Evolutionary conservation across 2,888 invertebrate genomes (phyloP).

Genomic region (Aspidiotus destructor): DNA sequence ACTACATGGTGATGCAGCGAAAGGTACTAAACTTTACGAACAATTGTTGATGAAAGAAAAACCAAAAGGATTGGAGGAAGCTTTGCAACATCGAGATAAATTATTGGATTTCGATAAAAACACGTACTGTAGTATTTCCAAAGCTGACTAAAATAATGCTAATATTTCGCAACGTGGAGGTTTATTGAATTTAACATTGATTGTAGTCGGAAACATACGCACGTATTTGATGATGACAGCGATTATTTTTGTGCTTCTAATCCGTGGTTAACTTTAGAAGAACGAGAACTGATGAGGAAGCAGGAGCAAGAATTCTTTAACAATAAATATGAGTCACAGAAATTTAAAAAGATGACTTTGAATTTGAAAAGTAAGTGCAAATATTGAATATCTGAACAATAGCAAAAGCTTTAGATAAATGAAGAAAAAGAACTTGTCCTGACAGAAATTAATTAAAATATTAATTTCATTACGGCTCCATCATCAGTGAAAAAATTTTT

Average conservation of each 20-base stretch:
- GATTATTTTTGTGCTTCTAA: slow-evolving; percentile 82
- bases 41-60: slow-evolving; percentile 44
- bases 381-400: background rate
- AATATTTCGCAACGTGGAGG: too few species aligned
- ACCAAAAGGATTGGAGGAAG: slow-evolving; percentile 50
- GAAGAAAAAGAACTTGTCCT: too few species aligned
- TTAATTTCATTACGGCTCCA: too few species aligned
- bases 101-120: slow-evolving; percentile 75
- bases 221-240: slow-evolving; percentile 84
- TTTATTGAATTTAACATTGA: slow-evolving; percentile 14
- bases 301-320: slow-evolving; percentile 52
- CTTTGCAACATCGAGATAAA: slow-evolving; percentile 65
- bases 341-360: slow-evolving; percentile 59
- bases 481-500: too few species aligned
- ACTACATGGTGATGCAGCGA: slow-evolving; percentile 35
- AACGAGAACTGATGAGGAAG: slow-evolving; percentile 56
- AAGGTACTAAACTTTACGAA: slow-evolving; percentile 35
- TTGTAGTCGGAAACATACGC: slow-evolving; percentile 58
- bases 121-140: slow-evolving; percentile 46
- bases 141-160: too few species aligned
- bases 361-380: slow-evolving; percentile 57
- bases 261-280: slow-evolving; percentile 67
- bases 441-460: too few species aligned
- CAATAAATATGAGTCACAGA: slow-evolving; percentile 58
- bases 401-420: too few species aligned